Evolutionary conservation across 2,797 vertebrate genomes (phyloP).

Genomic region (Paramormyrops hopkinsi): DNA sequence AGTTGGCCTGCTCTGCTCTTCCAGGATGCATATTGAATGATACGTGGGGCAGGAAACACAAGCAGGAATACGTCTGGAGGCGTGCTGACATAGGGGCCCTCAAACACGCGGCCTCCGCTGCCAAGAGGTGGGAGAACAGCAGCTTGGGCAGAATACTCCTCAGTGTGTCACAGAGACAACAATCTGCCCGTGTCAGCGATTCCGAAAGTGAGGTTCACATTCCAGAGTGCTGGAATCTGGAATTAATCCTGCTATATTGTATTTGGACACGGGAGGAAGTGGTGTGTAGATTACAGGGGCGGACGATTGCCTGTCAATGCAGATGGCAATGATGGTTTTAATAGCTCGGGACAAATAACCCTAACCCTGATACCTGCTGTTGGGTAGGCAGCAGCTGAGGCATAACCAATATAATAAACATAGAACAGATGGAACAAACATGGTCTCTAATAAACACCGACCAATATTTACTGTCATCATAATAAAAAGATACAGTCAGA

Average conservation of each 20-base stretch:
- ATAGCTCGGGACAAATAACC: not conserved
- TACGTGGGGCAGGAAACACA: not conserved
- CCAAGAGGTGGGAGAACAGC: not conserved
- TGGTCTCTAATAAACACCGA: not conserved
- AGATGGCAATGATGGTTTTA: not conserved
- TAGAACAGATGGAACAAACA: not conserved
- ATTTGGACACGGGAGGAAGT: slow-evolving; percentile 6
- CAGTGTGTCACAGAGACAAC: not conserved
- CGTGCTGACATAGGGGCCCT: not conserved
- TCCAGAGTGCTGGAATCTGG: slow-evolving; percentile 12
- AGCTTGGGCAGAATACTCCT: not conserved
- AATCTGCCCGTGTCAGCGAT: slow-evolving; percentile 21
- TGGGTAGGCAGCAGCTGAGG: not conserved
- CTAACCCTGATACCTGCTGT: not conserved
- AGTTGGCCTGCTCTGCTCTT: not conserved
- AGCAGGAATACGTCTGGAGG: not conserved
- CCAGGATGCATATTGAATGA: not conserved
- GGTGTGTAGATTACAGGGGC: not conserved
- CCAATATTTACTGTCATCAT: not conserved
- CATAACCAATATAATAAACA: not conserved
- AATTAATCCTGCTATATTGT: slow-evolving; percentile 11
- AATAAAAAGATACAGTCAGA: not conserved
- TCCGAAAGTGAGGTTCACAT: slow-evolving; percentile 14
- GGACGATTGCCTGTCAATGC: not conserved
- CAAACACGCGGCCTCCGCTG: not conserved